Evolutionary conservation across 2,888 invertebrate genomes (phyloP).

Genomic region (Criorhina ranunculi): DNA sequence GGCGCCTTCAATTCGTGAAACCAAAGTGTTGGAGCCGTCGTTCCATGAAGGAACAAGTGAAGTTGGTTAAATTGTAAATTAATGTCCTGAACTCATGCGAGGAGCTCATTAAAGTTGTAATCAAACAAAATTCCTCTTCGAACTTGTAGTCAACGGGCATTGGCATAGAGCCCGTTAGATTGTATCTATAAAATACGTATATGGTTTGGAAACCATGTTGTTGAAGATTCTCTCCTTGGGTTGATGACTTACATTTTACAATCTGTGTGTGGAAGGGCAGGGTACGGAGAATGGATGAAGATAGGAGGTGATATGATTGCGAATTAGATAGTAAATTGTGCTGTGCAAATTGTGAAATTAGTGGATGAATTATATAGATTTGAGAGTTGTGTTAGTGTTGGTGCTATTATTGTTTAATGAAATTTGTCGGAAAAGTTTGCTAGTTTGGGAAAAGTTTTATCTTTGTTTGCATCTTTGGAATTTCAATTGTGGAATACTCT

Average conservation of each 20-base stretch:
- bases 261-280: not conserved
- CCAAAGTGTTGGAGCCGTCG: constrained; percentile 50
- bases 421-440: constrained; percentile 10
- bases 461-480: not conserved
- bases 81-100: constrained; percentile 67
- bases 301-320: constrained; percentile 44
- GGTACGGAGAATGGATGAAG: not conserved
- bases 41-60: constrained; percentile 47
- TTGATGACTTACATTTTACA: constrained; percentile 32
- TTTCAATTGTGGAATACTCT: not conserved
- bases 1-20: constrained; percentile 33
- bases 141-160: constrained; percentile 40
- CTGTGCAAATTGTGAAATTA: constrained; percentile 46
- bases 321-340: constrained; percentile 48
- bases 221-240: not conserved
- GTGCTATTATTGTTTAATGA: constrained; percentile 41
- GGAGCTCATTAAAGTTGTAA: constrained; percentile 71
- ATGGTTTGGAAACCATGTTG: constrained; percentile 16
- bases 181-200: constrained; percentile 35
- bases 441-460: constrained; percentile 7
- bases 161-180: constrained; percentile 7
- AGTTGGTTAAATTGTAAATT: constrained; percentile 63
- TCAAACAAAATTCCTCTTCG: constrained; percentile 65
- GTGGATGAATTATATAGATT: constrained; percentile 42
- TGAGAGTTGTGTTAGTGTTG: not conserved